Base-by-base conservation (phyloP, 2,113 vertebrate species). In the Salvator merianae region DNA sequence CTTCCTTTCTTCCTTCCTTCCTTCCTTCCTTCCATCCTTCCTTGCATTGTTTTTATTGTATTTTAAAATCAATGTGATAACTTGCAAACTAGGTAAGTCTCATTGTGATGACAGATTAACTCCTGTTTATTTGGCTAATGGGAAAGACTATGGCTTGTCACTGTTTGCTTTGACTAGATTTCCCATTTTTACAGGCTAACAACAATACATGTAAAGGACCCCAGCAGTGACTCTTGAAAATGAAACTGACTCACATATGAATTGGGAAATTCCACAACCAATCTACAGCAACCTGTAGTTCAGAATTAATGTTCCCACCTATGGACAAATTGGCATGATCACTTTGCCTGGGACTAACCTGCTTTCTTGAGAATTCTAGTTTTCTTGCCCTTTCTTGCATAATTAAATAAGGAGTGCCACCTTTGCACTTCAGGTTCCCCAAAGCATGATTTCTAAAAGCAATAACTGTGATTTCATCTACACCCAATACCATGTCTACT, bases 101-200 rank as follows among this genome's bases (percentile, higher is more conserved):
- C 88, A 88, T 77, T 50, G 50, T 91, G 83, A 81, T 91, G 53
- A n/a, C 88, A 85, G 87, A 92, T 93, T 91, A 92, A 81, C 76
- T 85, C 2, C 66, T 88, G 85, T 88, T 92, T 86, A 88, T 89
- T 92, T 68, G 59, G 72, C 84, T 93, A 92, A 93, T 87, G 66
- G 86, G 77, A 88, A 85, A 88, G 71, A 36, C 62, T 93, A 82
- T 89, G 47, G 88, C 59, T 89, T 86, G 90, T 84, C 82, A 55
- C 34, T 63, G 34, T 89, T 68, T 88, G 81, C 40, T 89, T 70
- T 77, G 75, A 1, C 73, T 85, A 81, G 55, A 77, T 88, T 68
- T 91, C 89, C 90, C 0, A 1, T 89, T 92, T 89, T 55, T 82
- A 88, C 88, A 91, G 24, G 81, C 62, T 81, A 79, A 81, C 66